Evolutionary conservation across 2,113 vertebrate species (phyloP), one percentile per base, ranked within the genome.

Genomic region (Pseudopodoces humilis): DNA sequence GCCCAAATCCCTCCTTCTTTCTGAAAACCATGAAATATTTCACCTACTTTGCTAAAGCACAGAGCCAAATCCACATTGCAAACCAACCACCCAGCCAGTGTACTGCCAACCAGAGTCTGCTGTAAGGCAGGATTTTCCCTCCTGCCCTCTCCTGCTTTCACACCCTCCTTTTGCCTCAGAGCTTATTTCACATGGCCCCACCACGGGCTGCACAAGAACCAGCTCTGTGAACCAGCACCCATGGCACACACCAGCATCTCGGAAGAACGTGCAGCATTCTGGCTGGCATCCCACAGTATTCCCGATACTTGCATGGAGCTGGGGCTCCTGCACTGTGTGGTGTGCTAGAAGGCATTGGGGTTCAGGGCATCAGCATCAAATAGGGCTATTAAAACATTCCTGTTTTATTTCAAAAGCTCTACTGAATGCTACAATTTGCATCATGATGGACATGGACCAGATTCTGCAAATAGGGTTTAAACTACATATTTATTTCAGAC

Each of bases 161-260:
- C 55, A 37, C 4, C n/a, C 25, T 70, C 35, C 33, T 59, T 67
- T 35, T 72, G 41, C 56, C 55, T 94, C 46, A 8, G 47, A 90
- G 31, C 47, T 65, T 39, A 0, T 86, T 90, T 80, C 3, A 0
- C 25, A 6, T 5, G 37, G 33, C 31, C 37, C 16, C 5, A 1
- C 15, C 15, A 13, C 0, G 1, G 33, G 12, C 39, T 76, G 17
- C 25, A 39, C 37, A 70, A 8, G 33, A 81, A 4, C 59, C 5
- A 1, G 37, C 56, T 74, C 72, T 77, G 28, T 19, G 31, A 76
- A 28, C 9, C 2, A 4, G 22, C 12, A 13, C 31, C 33, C 0
- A 0, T 21, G 39, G n/a, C 0, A 0, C 58, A 33, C 0, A 1
- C 17, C 10, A 8, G 22, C 4, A 0, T 33, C 67, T 67, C 0